Conservation (phyloP, 2,888 invertebrate genomes). For the Neuroscelio doddi region DNA sequence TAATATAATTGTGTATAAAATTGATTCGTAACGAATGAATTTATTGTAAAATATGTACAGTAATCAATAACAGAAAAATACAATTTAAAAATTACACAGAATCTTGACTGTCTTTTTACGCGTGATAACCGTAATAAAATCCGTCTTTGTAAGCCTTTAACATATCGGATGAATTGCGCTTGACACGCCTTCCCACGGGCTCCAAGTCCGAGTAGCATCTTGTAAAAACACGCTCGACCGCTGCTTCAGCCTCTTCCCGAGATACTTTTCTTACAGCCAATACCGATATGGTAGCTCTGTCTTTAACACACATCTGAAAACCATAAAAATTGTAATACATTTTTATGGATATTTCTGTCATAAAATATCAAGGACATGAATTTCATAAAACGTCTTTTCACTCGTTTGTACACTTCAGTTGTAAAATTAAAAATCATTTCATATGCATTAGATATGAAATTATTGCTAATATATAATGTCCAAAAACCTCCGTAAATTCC, state of each 20-base stretch:
- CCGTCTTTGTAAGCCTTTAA: slow-evolving; percentile 84
- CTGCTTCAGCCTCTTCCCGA: slow-evolving; percentile 80
- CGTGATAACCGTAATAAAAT: slow-evolving; percentile 83
- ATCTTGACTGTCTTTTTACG: slow-evolving; percentile 12
- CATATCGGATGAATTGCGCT: slow-evolving; percentile 85
- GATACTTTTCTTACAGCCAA: slow-evolving; percentile 85
- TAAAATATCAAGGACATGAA: too few species aligned
- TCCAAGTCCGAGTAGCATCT: slow-evolving; percentile 94
- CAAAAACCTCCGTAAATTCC: too few species aligned
- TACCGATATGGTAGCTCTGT: slow-evolving; percentile 89
- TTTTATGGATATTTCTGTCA: too few species aligned
- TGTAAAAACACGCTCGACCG: slow-evolving; percentile 90
- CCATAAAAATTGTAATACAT: too few species aligned
- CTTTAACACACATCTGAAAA: slow-evolving; percentile 88
- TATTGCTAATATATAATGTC: too few species aligned
- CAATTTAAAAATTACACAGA: slow-evolving; percentile 8
- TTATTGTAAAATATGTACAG: slow-evolving; percentile 25
- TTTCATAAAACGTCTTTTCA: too few species aligned
- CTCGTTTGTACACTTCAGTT: too few species aligned
- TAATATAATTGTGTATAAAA: not conserved
- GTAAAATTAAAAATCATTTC: too few species aligned
- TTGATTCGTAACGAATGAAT: not conserved
- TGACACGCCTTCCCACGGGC: slow-evolving; percentile 87
- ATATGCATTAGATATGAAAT: too few species aligned
- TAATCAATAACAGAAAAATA: slow-evolving; percentile 2